These are phyloP conservation scores for Gallinago jamesoni DNA, from an alignment of 2,113 vertebrate genomes.

Conservation along the genomic window DNA sequence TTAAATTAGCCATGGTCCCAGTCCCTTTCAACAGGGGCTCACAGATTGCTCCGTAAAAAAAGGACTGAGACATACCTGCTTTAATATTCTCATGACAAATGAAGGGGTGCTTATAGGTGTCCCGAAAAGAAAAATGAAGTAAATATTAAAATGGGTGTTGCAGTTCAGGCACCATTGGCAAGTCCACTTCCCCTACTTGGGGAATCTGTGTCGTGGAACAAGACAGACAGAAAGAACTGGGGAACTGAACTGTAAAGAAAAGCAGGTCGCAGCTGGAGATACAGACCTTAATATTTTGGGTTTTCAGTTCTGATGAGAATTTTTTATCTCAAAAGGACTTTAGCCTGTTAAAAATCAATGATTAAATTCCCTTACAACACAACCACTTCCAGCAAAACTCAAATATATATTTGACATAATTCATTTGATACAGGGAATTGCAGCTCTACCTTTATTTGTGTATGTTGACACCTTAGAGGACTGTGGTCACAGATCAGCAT, in stretches of 20 bases:
- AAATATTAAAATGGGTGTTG: neutral
- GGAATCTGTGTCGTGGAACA: neutral
- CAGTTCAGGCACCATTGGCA: neutral
- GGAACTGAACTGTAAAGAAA: neutral
- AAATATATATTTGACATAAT: neutral
- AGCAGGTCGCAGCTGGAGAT: neutral
- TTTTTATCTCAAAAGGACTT: neutral
- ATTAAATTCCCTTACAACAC: neutral
- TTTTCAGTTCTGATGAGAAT: neutral
- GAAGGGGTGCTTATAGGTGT: neutral
- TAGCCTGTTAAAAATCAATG: neutral
- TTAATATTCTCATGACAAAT: neutral
- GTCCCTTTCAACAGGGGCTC: neutral
- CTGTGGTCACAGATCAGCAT: neutral
- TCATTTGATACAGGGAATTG: neutral
- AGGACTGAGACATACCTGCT: neutral
- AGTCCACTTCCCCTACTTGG: neutral
- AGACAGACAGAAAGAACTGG: neutral
- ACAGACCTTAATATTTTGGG: neutral
- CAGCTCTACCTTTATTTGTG: neutral
- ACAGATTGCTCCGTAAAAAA: neutral
- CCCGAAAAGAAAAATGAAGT: neutral
- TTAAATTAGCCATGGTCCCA: neutral
- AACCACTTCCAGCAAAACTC: neutral
- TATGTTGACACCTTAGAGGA: neutral